phyloP scores from a whole-genome alignment of 2,113 vertebrate species.

The Rana temporaria region DNA sequence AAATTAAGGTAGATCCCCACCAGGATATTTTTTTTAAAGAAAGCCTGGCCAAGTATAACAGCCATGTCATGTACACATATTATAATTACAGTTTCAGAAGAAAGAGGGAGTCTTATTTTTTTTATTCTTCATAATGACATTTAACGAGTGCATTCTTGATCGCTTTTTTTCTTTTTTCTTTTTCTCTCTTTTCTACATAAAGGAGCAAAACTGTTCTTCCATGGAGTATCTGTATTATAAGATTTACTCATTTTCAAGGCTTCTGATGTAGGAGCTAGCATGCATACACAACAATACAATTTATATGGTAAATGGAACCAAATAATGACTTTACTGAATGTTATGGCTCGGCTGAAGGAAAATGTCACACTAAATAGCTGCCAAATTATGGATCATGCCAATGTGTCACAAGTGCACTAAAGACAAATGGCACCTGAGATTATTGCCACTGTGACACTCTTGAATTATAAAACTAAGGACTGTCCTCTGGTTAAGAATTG shows the following conservation, averaged over 20 bases:
- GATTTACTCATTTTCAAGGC: slow-evolving; percentile 83
- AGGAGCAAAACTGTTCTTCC: slow-evolving; percentile 62
- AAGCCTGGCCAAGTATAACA: slow-evolving; percentile 50
- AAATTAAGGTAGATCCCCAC: slow-evolving; percentile 61
- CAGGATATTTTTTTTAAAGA: slow-evolving; percentile 48
- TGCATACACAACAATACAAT: slow-evolving; percentile 85
- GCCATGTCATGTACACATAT: slow-evolving; percentile 59
- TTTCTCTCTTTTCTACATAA: slow-evolving; percentile 57
- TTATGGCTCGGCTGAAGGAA: slow-evolving; percentile 84
- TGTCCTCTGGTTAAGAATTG: slow-evolving; percentile 74
- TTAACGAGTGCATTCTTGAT: slow-evolving; percentile 59
- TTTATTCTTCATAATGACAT: slow-evolving; percentile 51
- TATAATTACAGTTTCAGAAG: slow-evolving; percentile 63
- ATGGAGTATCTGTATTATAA: slow-evolving; percentile 75
- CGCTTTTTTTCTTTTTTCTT: slow-evolving; percentile 61
- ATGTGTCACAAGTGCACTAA: slow-evolving; percentile 83
- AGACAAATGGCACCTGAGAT: slow-evolving; percentile 83
- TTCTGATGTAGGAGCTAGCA: slow-evolving; percentile 81
- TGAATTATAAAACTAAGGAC: slow-evolving; percentile 82
- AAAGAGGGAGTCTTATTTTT: slow-evolving; percentile 56
- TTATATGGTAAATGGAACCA: slow-evolving; percentile 88
- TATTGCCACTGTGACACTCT: slow-evolving; percentile 74
- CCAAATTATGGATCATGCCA: slow-evolving; percentile 85
- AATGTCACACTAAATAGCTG: slow-evolving; percentile 87
- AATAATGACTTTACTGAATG: slow-evolving; percentile 85